A percentile compares a stretch with the other conserved stretches of the same genome.
Conservation (phyloP, 2,113 vertebrate genomes). For the Hydrolagus affinis region DNA sequence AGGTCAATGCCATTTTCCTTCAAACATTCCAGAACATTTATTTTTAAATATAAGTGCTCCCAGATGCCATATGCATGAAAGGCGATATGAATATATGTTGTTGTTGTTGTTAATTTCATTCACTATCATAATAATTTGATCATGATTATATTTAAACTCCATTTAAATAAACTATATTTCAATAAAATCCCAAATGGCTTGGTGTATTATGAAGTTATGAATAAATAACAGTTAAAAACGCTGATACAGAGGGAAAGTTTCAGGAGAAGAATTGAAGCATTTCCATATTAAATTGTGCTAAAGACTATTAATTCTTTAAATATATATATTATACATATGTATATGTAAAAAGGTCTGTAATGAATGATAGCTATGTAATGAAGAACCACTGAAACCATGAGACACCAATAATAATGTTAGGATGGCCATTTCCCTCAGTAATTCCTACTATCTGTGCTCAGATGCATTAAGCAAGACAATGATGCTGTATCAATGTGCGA, state of each 20-base stretch:
- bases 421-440: constrained; percentile 4
- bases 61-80: neutral
- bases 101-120: neutral
- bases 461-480: neutral
- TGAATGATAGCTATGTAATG: neutral
- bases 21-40: neutral
- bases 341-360: neutral
- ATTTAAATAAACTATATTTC: neutral
- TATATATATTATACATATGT: neutral
- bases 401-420: constrained; percentile 6
- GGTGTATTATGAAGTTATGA: neutral
- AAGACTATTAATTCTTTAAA: neutral
- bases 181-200: neutral
- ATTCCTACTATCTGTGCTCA: neutral
- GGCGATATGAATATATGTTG: neutral
- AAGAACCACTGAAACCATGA: neutral
- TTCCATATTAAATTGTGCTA: neutral
- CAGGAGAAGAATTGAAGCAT: neutral
- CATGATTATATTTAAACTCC: neutral
- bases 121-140: neutral
- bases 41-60: neutral
- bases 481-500: neutral
- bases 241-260: neutral
- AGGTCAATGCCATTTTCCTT: neutral
- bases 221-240: too few relatives aligned